Percentiles rank a stretch among this genome's conserved stretches.
Evolutionary conservation across 2,888 invertebrate genomes (phyloP).

Genomic region (Apantesis nais): DNA sequence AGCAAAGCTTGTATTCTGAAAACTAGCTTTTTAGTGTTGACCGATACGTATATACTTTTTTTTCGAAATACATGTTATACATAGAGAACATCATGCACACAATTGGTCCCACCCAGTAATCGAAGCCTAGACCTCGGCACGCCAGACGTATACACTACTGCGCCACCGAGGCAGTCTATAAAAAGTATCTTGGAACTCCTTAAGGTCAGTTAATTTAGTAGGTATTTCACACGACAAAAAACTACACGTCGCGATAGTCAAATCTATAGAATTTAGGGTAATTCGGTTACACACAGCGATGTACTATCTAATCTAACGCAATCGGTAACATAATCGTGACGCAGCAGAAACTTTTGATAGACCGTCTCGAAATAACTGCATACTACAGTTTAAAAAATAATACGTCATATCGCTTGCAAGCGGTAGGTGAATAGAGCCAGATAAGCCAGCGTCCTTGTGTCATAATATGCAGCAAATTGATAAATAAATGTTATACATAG

Average conservation of each 20-base stretch:
- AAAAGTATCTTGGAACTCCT: background rate
- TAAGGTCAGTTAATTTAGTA: background rate
- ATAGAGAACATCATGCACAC: no score
- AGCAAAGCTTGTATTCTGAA: no score
- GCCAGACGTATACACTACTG: no score
- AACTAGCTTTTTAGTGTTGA: no score
- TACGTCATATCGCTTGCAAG: constrained; percentile 5
- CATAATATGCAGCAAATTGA: background rate
- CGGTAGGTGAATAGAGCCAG: constrained; percentile 17
- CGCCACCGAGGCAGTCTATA: no score
- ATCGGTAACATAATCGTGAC: constrained; percentile 55
- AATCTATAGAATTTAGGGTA: background rate
- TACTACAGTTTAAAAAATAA: constrained; percentile 7
- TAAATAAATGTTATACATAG: background rate
- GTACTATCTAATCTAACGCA: constrained; percentile 49
- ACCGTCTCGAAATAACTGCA: constrained; percentile 14
- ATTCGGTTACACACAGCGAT: background rate
- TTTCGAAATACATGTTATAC: no score
- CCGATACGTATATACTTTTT: no score
- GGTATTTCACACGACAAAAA: background rate
- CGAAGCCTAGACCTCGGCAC: no score
- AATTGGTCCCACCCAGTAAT: no score
- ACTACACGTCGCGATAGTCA: background rate
- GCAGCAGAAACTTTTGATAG: constrained; percentile 32
- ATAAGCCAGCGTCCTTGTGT: constrained; percentile 1